Percentiles rank a stretch among this genome's conserved stretches.
Evolutionary conservation across 2,113 vertebrate species (phyloP).

Genomic region (Sula dactylatra): DNA sequence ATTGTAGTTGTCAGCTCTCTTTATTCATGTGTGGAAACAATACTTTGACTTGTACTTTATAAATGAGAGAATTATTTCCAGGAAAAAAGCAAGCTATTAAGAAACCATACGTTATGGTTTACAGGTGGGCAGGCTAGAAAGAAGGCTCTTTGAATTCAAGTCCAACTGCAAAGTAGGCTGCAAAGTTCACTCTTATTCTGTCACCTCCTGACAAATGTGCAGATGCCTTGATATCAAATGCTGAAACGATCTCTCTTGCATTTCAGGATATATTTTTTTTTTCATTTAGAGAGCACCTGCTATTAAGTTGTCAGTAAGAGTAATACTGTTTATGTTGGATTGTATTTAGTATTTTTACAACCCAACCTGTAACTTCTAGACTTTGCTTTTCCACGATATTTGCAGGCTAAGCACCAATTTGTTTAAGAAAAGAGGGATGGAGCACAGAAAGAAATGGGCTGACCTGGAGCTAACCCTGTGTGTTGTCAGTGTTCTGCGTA

Average conservation of each 20-base stretch:
- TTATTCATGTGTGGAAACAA: slow-evolving; percentile 48
- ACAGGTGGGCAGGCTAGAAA: slow-evolving; percentile 17
- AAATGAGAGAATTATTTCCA: slow-evolving; percentile 52
- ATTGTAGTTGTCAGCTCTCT: slow-evolving; percentile 62
- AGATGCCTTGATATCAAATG: slow-evolving; percentile 64
- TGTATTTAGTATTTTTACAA: slow-evolving; percentile 49
- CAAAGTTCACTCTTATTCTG: slow-evolving; percentile 18
- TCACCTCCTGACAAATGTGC: slow-evolving; percentile 50
- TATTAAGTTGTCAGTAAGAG: slow-evolving; percentile 33
- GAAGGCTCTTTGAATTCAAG: slow-evolving; percentile 23
- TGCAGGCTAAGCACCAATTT: slow-evolving; percentile 19
- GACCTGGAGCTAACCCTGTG: slow-evolving; percentile 22
- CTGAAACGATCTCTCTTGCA: slow-evolving; percentile 27
- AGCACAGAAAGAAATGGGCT: neutral
- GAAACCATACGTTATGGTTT: slow-evolving; percentile 12
- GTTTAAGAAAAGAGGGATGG: neutral
- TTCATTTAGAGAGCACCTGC: slow-evolving; percentile 44
- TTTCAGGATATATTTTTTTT: slow-evolving; percentile 28
- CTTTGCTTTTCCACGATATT: slow-evolving; percentile 29
- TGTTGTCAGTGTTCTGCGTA: slow-evolving; percentile 39
- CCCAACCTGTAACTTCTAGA: slow-evolving; percentile 26
- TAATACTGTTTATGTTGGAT: slow-evolving; percentile 38
- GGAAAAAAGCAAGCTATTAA: slow-evolving; percentile 15
- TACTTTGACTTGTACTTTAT: slow-evolving; percentile 59
- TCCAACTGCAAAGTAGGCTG: slow-evolving; percentile 33